phyloP scores from a whole-genome alignment of 2,888 invertebrate genomes.

The Caenorhabditis plicata region DNA sequence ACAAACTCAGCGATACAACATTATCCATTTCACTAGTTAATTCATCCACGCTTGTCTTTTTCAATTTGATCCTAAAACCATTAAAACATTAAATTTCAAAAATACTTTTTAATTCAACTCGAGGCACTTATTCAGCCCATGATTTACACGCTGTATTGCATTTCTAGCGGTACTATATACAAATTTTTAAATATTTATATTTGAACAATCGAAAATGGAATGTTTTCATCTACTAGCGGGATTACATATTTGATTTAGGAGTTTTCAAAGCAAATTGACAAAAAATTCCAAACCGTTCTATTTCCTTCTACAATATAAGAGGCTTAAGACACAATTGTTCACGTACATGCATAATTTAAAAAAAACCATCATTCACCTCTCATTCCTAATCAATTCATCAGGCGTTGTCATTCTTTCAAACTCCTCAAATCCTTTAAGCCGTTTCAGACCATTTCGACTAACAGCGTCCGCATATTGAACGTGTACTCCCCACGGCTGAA shows the following conservation, averaged over 20 bases:
- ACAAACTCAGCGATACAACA: neutral
- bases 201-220: neutral
- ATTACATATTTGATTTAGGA: neutral
- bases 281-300: neutral
- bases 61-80: slow-evolving; percentile 1
- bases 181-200: no score
- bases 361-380: no score
- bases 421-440: slow-evolving; percentile 20
- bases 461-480: slow-evolving; percentile 23
- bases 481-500: slow-evolving; percentile 37
- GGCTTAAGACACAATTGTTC: no score
- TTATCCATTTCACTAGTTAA: neutral
- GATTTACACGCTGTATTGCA: no score
- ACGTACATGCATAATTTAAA: no score
- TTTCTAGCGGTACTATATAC: no score
- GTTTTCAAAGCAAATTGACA: slow-evolving; percentile 1
- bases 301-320: slow-evolving; percentile 8
- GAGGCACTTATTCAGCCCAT: no score
- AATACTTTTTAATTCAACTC: no score
- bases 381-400: neutral
- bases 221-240: neutral
- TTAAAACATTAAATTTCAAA: no score
- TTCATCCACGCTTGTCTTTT: neutral
- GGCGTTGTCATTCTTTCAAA: slow-evolving; percentile 7
- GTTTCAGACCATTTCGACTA: slow-evolving; percentile 10